Evolutionary conservation across 2,113 vertebrate genomes (phyloP).

Genomic region (Chlamydotis undulata): DNA sequence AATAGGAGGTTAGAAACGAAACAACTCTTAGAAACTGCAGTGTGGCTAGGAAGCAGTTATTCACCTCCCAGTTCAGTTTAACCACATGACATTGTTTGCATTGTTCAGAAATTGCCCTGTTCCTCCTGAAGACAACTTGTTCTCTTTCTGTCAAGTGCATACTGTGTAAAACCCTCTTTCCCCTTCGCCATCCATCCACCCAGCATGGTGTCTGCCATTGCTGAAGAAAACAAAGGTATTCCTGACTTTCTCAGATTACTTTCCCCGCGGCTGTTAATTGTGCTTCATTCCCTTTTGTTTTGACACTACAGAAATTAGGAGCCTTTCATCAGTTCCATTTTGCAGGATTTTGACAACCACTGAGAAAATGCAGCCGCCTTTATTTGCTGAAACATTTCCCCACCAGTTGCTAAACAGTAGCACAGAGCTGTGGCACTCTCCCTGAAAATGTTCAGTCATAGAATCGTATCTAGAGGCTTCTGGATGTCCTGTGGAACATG

Average conservation of each 20-base stretch:
- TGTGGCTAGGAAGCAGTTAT: not conserved
- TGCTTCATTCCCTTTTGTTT: not conserved
- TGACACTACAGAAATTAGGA: not conserved
- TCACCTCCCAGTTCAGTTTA: not conserved
- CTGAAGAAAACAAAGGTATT: not conserved
- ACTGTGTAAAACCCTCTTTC: not conserved
- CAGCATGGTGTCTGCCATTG: not conserved
- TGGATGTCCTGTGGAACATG: not conserved
- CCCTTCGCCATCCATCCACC: not conserved
- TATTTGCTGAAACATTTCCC: not conserved
- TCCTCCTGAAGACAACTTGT: not conserved
- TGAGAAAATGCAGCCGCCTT: not conserved
- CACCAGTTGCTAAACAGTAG: not conserved
- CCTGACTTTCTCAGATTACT: not conserved
- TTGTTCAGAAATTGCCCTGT: not conserved
- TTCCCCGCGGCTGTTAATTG: not conserved
- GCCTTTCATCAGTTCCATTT: not conserved
- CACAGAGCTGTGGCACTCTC: not conserved
- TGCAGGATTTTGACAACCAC: accelerated
- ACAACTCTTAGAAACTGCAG: not conserved
- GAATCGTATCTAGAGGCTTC: not conserved
- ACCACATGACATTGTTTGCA: not conserved
- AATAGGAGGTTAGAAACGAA: not conserved
- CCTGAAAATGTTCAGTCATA: not conserved
- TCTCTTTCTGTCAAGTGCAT: not conserved